Evolutionary conservation across 2,797 vertebrate genomes (phyloP), one percentile per base, ranked within the genome.

Genomic region (Cheirogaleus major): DNA sequence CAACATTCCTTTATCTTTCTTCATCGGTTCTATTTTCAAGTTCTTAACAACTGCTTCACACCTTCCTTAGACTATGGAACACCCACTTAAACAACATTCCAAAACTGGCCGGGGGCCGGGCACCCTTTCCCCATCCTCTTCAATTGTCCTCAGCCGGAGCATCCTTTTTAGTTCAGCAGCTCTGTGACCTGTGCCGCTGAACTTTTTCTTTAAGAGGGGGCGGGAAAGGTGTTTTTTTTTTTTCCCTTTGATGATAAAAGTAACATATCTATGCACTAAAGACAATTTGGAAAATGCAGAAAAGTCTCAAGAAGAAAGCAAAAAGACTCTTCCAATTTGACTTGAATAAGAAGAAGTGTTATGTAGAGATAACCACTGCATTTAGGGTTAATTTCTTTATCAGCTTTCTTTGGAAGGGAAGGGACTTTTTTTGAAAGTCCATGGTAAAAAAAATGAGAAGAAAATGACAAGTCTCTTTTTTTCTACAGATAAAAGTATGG

Each of bases 271-370:
- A 48, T 27, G 10, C 32, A 67, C 50, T 81, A 95, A 9, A 92
- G 11, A 57, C 15, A 59, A 65, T 59, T 83, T 94, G 8, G 22
- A 97, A 96, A 96, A 95, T 12, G 8, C 12, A 91, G 55, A 79
- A 85, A 91, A 88, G 48, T 78, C 70, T 93, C 35, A 57, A 85
- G 70, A 75, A 87, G 72, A 61, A 89, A 85, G 91, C 6, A 67
- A 48, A 93, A 70, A 35, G 75, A 20, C 8, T 61, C 22, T 72
- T 10, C 41, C 20, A 88, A 52, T 85, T 96, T 15, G 65, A 87
- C 32, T 35, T 27, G 11, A 27, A 65, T 20, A 7, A 63, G 2
- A 7, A 63, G 2, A 63, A 65, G 63, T n/a, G 32, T 65, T 65
- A 43, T 48, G 69, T 50, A 80, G 27, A 96, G n/a, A 78, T 55